phyloP scores from a whole-genome alignment of 2,113 vertebrate genomes.

The Alligator mississippiensis region DNA sequence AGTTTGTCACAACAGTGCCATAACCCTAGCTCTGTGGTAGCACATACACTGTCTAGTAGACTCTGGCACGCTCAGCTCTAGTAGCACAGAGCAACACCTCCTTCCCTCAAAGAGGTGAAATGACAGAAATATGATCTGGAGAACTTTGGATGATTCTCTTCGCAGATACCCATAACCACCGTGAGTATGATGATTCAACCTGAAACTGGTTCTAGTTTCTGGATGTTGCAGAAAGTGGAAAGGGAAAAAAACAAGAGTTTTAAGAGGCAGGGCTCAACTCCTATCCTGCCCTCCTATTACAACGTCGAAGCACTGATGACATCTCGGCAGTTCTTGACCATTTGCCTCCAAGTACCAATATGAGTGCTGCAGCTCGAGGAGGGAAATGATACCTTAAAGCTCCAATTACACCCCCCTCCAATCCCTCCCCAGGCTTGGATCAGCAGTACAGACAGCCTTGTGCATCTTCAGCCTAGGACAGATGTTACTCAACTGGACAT shows the following conservation, averaged over 20 bases:
- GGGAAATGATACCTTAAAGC: no score
- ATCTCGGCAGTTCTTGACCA: not conserved
- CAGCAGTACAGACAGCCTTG: no score
- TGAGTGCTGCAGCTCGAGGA: not conserved
- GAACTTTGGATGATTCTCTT: not conserved
- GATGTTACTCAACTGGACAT: no score
- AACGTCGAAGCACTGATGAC: not conserved
- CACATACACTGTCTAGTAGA: not conserved
- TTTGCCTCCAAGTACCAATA: not conserved
- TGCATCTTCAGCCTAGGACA: no score
- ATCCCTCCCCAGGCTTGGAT: no score
- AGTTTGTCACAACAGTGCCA: not conserved
- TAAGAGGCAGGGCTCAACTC: not conserved
- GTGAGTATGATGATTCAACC: not conserved
- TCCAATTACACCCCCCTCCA: no score
- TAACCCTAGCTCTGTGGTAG: not conserved
- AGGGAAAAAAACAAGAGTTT: not conserved
- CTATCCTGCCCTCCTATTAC: rapidly evolving
- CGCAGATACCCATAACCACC: not conserved
- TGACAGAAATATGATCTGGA: not conserved
- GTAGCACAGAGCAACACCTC: not conserved
- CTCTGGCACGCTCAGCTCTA: not conserved
- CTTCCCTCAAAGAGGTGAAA: not conserved
- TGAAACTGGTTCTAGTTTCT: not conserved
- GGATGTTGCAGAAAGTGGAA: not conserved